phyloP scores from a whole-genome alignment of 2,888 invertebrate genomes.

The Carcina quercana region DNA sequence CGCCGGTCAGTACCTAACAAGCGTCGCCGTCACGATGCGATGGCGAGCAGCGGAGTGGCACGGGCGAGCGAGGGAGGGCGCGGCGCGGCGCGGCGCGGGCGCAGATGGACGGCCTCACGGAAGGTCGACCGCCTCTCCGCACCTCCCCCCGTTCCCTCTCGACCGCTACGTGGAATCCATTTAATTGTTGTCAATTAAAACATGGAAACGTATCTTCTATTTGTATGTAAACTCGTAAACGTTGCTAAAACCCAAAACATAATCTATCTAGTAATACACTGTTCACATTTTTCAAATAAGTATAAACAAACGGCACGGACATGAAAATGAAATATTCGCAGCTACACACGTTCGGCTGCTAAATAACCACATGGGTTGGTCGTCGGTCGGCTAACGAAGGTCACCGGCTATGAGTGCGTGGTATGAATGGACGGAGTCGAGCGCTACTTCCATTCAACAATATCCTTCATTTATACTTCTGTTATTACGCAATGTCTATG shows the following conservation, averaged over 20 bases:
- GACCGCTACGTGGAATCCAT: slow-evolving; percentile 69
- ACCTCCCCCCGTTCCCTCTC: slow-evolving; percentile 27
- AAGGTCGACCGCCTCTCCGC: slow-evolving; percentile 62
- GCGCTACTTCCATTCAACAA: slow-evolving; percentile 46
- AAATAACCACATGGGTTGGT: slow-evolving; percentile 33
- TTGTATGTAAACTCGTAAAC: background rate
- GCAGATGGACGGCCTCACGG: slow-evolving; percentile 62
- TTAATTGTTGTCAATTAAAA: slow-evolving; percentile 69
- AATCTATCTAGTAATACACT: background rate
- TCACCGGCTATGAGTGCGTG: slow-evolving; percentile 39
- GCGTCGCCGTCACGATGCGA: slow-evolving; percentile 10
- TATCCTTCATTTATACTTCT: slow-evolving; percentile 46
- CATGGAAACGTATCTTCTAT: slow-evolving; percentile 37
- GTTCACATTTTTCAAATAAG: background rate
- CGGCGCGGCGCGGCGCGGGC: slow-evolving; percentile 29
- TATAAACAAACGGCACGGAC: no score
- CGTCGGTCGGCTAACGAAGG: slow-evolving; percentile 38
- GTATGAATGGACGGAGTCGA: slow-evolving; percentile 49
- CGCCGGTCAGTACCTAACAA: slow-evolving; percentile 10
- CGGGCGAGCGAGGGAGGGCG: slow-evolving; percentile 25
- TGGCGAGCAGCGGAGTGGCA: slow-evolving; percentile 47
- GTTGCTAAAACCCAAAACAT: background rate
- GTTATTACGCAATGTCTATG: slow-evolving; percentile 51
- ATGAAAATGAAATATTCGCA: slow-evolving; percentile 32
- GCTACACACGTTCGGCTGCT: slow-evolving; percentile 29